A percentile compares a stretch with the other conserved stretches of the same genome.
Evolutionary conservation across 37 sponge, comb jelly and placozoan genomes (phyloP).

Genomic region (Theonella swinhoei): DNA sequence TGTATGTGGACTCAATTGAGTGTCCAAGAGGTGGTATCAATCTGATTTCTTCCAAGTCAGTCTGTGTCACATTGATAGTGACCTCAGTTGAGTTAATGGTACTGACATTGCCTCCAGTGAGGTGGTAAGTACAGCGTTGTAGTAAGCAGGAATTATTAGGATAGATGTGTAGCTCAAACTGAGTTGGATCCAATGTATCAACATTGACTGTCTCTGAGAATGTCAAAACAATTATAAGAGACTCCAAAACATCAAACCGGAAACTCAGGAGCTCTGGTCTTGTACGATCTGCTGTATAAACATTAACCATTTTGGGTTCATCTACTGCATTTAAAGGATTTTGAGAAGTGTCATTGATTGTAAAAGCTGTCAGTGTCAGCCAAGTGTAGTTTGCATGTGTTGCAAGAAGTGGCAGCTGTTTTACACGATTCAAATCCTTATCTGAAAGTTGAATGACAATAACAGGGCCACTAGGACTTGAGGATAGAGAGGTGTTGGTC

Average conservation of each 20-base stretch:
- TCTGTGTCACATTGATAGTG: conserved; percentile 62
- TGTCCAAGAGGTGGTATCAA: conserved; percentile 80
- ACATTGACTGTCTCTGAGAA: conserved; percentile 87
- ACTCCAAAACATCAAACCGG: conserved; percentile 77
- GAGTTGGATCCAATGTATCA: conserved; percentile 46
- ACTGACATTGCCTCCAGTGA: conserved; percentile 74
- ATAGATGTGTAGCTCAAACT: conserved; percentile 46
- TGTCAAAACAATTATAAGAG: conserved; percentile 75
- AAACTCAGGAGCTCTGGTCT: conserved; percentile 71
- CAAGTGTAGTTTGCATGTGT: conserved; percentile 56
- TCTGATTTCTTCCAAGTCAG: conserved; percentile 74
- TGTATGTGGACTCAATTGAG: conserved; percentile 40
- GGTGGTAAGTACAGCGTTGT: conserved; percentile 13
- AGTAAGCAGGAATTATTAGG: background rate
- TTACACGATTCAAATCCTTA: conserved; percentile 85
- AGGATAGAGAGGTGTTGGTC: conserved; percentile 30
- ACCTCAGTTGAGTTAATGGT: conserved; percentile 72
- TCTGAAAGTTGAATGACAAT: conserved; percentile 60
- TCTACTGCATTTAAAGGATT: conserved; percentile 48
- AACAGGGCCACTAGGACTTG: conserved; percentile 66
- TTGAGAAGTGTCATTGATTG: conserved; percentile 68
- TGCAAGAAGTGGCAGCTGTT: conserved; percentile 68
- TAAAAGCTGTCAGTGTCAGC: conserved; percentile 33
- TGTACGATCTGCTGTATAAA: conserved; percentile 54
- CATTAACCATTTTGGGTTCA: conserved; percentile 9